Evolutionary conservation across 1,140 invertebrate species (phyloP), one percentile per base, ranked within the genome.

Genomic region (Xylocopa sonorina): DNA sequence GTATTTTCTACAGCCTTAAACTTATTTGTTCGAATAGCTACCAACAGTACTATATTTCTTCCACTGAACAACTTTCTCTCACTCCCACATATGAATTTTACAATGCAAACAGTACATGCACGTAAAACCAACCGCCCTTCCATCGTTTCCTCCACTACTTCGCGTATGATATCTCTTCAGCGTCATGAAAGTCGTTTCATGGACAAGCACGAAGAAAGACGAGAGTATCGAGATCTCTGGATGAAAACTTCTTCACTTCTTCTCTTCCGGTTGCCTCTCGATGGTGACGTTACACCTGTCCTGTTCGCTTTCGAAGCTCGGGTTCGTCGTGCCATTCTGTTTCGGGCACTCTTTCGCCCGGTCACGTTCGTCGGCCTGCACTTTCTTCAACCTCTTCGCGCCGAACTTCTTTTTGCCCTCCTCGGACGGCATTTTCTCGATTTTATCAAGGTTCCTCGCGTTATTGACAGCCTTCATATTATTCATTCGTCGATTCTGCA

Each of bases 301-400:
- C 6, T 48, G 34, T 2, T 91, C 92, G 29, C 91, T 90, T 48
- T 90, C 92, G 77, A 93, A 94, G 0, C 91, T 91, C 0, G 90
- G 92, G 85, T 95, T 94, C 55, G 93, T 91, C 0, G 93, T 88
- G 32, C 93, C 94, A 10, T 91, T 93, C 58, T 93, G 89, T 67
- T 48, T 57, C 82, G 51, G 18, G 3, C 43, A 16, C 16, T 60
- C 46, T 14, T 67, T 72, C 75, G 24, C n/a, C 48, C 24, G 29
- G 1, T 53, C 53, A 24, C 90, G 38, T 78, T 82, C 60, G 53
- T 85, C 88, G 90, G 68, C 77, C 90, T 81, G 80, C 74, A 89
- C 84, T 81, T 91, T 92, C 90, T 91, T 88, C 88, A 48, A 86
- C 71, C 29, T 85, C 24, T 69, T 88, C 86, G 41, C 81, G 60